A percentile compares a stretch with the other conserved stretches of the same genome.
Evolutionary conservation across 2,888 invertebrate species (phyloP).

Genomic region (Zhuqinia jingwanae): DNA sequence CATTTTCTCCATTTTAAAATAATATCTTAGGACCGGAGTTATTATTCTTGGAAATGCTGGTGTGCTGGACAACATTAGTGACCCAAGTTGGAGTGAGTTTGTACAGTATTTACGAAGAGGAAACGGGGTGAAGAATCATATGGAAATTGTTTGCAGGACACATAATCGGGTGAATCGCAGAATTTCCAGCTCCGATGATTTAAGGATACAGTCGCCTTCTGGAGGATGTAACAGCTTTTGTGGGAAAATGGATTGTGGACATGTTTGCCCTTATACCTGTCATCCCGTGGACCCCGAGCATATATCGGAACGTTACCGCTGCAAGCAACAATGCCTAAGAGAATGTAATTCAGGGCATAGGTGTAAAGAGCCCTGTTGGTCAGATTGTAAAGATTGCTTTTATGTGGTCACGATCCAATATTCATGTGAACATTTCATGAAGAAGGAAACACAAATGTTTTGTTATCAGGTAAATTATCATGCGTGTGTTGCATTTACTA

Average conservation of each 20-base stretch:
- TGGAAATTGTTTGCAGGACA: conserved; percentile 16
- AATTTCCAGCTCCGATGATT: not conserved
- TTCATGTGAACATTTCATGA: not conserved
- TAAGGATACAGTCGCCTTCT: not conserved
- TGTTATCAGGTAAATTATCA: conserved; percentile 16
- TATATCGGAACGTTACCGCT: not conserved
- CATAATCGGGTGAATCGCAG: not conserved
- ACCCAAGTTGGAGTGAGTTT: too few species aligned
- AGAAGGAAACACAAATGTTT: not conserved
- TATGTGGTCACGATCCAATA: not conserved
- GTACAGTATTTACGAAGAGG: too few species aligned
- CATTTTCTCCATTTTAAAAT: too few species aligned
- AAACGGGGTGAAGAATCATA: not conserved
- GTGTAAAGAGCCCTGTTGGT: conserved; percentile 11
- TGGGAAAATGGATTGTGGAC: conserved; percentile 49
- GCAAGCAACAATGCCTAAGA: not conserved
- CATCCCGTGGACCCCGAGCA: conserved; percentile 35
- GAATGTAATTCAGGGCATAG: conserved; percentile 6
- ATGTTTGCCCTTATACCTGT: conserved; percentile 23
- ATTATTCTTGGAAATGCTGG: not conserved
- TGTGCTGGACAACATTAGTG: too few species aligned
- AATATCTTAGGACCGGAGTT: too few species aligned
- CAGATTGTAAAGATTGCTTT: conserved; percentile 11
- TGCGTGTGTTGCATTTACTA: not conserved
- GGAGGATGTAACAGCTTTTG: conserved; percentile 33